Conservation (phyloP, 2,113 vertebrate species). For the Origma solitaria region DNA sequence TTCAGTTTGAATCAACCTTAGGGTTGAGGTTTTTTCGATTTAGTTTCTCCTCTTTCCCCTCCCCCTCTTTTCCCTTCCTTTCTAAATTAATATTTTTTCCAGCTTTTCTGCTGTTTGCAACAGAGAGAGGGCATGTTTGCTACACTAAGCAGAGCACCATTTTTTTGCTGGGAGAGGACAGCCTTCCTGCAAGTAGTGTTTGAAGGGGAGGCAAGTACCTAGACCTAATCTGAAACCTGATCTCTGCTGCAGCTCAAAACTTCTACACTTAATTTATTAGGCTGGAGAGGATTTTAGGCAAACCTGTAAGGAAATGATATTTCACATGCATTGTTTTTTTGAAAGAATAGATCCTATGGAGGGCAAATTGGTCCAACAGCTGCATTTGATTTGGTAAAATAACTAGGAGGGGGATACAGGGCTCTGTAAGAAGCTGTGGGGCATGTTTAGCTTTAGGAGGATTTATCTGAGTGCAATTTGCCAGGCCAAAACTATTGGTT, state of each 20-base stretch:
- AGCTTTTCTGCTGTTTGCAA: conserved; percentile 13
- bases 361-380: conserved; percentile 68
- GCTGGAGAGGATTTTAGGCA: conserved; percentile 68
- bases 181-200: not conserved
- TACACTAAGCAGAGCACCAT: not conserved
- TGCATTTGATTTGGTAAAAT: conserved; percentile 75
- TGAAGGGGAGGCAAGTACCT: not conserved
- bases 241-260: conserved; percentile 56
- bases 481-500: conserved; percentile 32
- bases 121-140: not conserved
- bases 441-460: conserved; percentile 66
- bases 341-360: conserved; percentile 63
- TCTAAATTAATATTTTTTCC: conserved; percentile 38
- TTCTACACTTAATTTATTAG: conserved; percentile 71
- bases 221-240: conserved; percentile 64
- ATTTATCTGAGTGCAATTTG: conserved; percentile 64
- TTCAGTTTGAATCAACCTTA: conserved; percentile 60
- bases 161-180: not conserved
- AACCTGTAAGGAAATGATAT: conserved; percentile 73
- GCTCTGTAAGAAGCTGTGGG: conserved; percentile 57
- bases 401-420: conserved; percentile 53
- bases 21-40: not conserved
- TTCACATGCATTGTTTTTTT: conserved; percentile 67
- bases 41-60: not conserved
- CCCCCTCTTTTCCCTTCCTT: conserved; percentile 1